phyloP scores from a whole-genome alignment of 2,888 invertebrate species.

The Rotaria socialis region DNA sequence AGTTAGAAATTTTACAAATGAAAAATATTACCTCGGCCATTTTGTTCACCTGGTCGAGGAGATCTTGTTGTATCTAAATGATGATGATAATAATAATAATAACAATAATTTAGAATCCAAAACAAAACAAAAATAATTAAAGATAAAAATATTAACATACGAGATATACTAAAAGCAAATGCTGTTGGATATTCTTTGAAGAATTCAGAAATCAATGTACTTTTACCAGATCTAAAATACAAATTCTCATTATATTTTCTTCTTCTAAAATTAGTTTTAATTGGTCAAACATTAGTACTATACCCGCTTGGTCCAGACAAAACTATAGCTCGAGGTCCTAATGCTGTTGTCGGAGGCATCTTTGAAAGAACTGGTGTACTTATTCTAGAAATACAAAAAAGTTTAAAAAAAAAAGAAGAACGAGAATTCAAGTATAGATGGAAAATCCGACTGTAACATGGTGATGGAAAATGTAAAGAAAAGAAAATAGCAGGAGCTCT shows the following conservation, averaged over 20 bases:
- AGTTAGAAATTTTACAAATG: no score
- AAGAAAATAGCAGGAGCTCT: no score
- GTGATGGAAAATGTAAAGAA: no score
- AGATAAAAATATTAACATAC: not conserved
- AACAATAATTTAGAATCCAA: not conserved
- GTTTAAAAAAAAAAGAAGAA: no score
- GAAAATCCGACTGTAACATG: no score
- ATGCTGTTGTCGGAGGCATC: not conserved
- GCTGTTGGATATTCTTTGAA: slow-evolving; percentile 79
- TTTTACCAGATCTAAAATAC: slow-evolving; percentile 74
- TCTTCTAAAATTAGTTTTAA: no score
- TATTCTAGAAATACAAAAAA: not conserved
- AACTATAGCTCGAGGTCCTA: slow-evolving; percentile 11
- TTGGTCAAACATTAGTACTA: not conserved
- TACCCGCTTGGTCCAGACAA: slow-evolving; percentile 31
- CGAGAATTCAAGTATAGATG: no score
- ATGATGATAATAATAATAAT: no score
- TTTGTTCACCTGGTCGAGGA: slow-evolving; percentile 62
- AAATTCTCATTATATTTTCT: no score
- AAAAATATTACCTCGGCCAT: slow-evolving; percentile 56
- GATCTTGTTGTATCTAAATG: slow-evolving; percentile 62
- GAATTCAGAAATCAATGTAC: slow-evolving; percentile 78
- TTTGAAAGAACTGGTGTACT: not conserved
- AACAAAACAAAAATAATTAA: not conserved
- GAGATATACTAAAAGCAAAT: slow-evolving; percentile 92